These are phyloP conservation scores for Dryobates pubescens DNA, from an alignment of 2,797 vertebrate species.

Conservation along the genomic window DNA sequence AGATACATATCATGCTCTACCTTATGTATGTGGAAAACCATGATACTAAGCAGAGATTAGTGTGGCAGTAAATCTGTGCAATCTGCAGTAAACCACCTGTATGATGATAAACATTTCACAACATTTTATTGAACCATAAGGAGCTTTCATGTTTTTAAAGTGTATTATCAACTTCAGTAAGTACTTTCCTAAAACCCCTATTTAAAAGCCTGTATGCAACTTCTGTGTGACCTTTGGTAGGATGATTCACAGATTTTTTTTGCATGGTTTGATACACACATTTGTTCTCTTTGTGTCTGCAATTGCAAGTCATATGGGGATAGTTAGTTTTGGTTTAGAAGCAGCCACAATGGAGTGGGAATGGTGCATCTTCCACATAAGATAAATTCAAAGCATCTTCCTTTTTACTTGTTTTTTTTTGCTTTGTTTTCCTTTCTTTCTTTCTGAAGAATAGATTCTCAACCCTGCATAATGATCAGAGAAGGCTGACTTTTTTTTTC, in stretches of 20 bases:
- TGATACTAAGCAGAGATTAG: background rate
- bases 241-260: slow-evolving; percentile 46
- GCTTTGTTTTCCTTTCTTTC: background rate
- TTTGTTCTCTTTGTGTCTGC: slow-evolving; percentile 5
- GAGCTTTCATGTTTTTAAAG: background rate
- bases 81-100: background rate
- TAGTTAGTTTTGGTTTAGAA: slow-evolving; percentile 31
- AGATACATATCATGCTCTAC: background rate
- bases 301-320: background rate
- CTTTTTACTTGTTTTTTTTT: background rate
- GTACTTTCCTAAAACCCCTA: background rate
- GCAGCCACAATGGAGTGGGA: background rate
- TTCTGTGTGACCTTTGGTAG: slow-evolving; percentile 30
- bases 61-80: background rate
- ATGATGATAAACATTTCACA: background rate
- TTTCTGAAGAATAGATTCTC: background rate
- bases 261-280: background rate
- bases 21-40: background rate
- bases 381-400: background rate
- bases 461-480: background rate
- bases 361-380: background rate
- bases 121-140: background rate
- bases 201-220: background rate
- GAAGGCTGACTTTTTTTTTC: background rate
- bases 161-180: background rate